Evolutionary conservation across 2,113 vertebrate species (phyloP), one percentile per base, ranked within the genome.

Genomic region (Puntigrus tetrazona): DNA sequence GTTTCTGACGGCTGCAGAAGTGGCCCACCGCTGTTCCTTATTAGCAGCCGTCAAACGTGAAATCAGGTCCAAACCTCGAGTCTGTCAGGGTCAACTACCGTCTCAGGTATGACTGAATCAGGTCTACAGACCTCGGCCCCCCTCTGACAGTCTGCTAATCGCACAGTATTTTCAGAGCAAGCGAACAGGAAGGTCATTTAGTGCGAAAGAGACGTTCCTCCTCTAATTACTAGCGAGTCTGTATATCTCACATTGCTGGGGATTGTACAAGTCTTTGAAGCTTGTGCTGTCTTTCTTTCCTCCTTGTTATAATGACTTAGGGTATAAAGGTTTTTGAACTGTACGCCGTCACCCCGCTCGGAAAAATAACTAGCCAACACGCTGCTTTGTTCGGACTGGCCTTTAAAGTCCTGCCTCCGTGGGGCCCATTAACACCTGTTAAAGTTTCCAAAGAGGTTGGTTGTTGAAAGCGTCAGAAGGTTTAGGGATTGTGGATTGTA

Each of bases 281-380:
- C 55, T 10, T 61, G 55, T 27, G n/a, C 57, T 61, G n/a, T 25
- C 57, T 43, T 38, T 79, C 76, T 63, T 57, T 59, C 52, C 31
- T 59, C 34, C 22, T 78, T 59, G 75, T 78, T 79, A 79, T 63
- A 59, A 79, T 10, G 77, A 79, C 77, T 55, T 55, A 7, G 29
- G 74, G 29, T 55, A 52, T 27, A 43, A 18, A 63, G 55, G 77
- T 18, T 43, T 78, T 43, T 79, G 77, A 79, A 63, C 77, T 43
- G 25, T 11, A 36, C 5, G 0, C 34, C 29, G 61, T 41, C 36
- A 61, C 61, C 34, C 34, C 0, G n/a, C 57, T 78, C 7, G 57
- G 14, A 29, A 52, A 78, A 78, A 78, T 78, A 38, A 59, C 34
- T 20, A 59, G 10, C 36, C 7, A 38, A 61, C 41, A 27, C 7